Evolutionary conservation across 2,113 vertebrate species (phyloP), one percentile per base, ranked within the genome.

Genomic region (Chitala chitala): DNA sequence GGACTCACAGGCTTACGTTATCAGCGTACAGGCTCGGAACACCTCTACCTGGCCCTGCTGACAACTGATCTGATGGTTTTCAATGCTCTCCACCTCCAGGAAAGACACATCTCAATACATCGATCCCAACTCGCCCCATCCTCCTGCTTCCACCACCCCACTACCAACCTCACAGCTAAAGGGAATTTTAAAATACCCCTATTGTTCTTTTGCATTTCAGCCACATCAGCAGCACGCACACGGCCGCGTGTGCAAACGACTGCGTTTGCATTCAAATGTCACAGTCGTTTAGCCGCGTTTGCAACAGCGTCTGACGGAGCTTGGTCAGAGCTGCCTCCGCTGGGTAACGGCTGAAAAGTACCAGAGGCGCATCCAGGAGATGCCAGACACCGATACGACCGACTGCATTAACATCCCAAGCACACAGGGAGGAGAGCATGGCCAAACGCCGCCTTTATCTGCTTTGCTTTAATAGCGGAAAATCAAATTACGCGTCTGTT

Each of bases 251-350:
- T 82, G 81, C 80, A 78, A 72, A 81, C 75, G 73, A 74, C 75
- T 77, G 79, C 72, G 80, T 83, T 82, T 81, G 83, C 76, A 79
- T 78, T 68, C 75, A 81, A 87, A 87, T 76, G 80, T 82, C 83
- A 84, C 74, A 82, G 81, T 78, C 84, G 82, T 85, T 88, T 83
- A 76, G 80, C 78, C 78, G 84, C 9, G 77, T 71, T 77, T 66
- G 63, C 75, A 51, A 42, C 31, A 12, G 78, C 83, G 82, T 78
- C 69, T 84, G 77, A 86, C 73, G 58, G 73, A 74, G 71, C 70
- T 44, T 58, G 78, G 64, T 24, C 10, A 5, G 64, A 29, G 33
- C 5, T 8, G 17, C 10, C 31, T 0, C 26, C 15, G 17, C 59
- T 33, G 29, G 33, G 33, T 10, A 63, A 13, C 48, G 9, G 46